These are phyloP conservation scores for Patiria miniata DNA, from an alignment of 35 echinoderm and acorn worm genomes.

Conservation along the genomic window DNA sequence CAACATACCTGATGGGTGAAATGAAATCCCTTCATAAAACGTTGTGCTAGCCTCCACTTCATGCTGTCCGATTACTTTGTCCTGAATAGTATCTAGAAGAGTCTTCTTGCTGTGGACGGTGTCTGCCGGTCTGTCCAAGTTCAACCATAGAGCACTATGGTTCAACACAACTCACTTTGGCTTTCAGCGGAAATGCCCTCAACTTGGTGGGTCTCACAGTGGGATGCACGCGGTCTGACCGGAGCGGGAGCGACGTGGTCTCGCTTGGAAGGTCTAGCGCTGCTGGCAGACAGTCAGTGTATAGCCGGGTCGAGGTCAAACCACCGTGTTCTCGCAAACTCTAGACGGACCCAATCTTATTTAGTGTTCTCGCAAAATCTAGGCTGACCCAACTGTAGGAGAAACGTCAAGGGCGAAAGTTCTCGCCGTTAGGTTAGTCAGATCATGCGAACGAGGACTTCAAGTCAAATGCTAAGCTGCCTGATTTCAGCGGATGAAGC, in stretches of 20 bases:
- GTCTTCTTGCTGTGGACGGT: too few relatives aligned
- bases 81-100: too few relatives aligned
- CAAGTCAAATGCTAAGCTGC: neutral
- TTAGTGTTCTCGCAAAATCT: neutral
- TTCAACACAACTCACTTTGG: too few relatives aligned
- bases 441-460: too few relatives aligned
- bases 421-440: neutral
- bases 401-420: neutral
- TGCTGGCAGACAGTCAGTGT: neutral
- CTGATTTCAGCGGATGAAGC: neutral
- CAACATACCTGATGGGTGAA: neutral
- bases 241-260: neutral
- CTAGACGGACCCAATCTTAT: neutral
- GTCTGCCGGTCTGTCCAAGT: neutral
- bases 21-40: neutral
- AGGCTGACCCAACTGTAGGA: neutral
- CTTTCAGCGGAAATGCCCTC: conserved; percentile 6
- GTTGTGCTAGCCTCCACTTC: neutral
- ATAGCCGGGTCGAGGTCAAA: conserved; percentile 26
- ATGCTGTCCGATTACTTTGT: neutral
- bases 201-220: conserved; percentile 20
- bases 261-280: neutral
- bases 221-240: neutral
- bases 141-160: too few relatives aligned
- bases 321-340: neutral